Evolutionary conservation across 2,113 vertebrate genomes (phyloP), one percentile per base, ranked within the genome.

Genomic region (Camelus bactrianus): DNA sequence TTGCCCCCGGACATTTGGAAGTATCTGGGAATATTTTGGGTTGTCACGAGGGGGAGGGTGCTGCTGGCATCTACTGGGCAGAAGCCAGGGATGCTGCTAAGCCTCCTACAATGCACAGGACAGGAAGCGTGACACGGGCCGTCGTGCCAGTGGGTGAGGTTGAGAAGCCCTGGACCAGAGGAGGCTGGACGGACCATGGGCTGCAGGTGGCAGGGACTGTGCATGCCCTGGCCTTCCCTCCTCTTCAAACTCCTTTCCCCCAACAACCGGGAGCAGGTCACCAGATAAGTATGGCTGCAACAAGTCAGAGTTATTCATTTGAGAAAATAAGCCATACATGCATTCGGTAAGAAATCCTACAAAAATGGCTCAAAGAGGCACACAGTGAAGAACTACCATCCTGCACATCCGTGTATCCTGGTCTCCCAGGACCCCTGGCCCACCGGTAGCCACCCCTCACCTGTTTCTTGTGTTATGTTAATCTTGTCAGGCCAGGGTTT

Each of bases 1-100:
- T 54, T 56, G 76, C 20, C 20, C 17, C 1, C 12, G 72, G 28
- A 67, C 67, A 93, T 50, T 54, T 91, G 50, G 67, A 93, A 60
- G 72, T 72, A n/a, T 60, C 30, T 48, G 73, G 89, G 73, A 81
- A 67, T 77, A 69, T n/a, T 52, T 89, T 62, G 42, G 12, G 22
- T 52, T 89, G 26, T 65, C 64, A 65, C 1, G 24, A 8, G 16
- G 46, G 46, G 26, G 38, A 75, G 20, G 42, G 12, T 62, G 42
- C 50, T 19, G 7, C 38, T 54, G 46, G 54, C 38, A 60, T 72
- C 13, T 17, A 28, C 30, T 35, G 35, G 12, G 5, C 3, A 86
- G 62, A 70, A 77, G 17, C 13, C 15, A 26, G 32, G 54, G 32
- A 20, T 65, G 42, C 11, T 48, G 16, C 32, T 52, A 4, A 70